Evolutionary conservation across 35 echinoderm and acorn worm genomes (phyloP).

Genomic region (Strongylocentrotus purpuratus): DNA sequence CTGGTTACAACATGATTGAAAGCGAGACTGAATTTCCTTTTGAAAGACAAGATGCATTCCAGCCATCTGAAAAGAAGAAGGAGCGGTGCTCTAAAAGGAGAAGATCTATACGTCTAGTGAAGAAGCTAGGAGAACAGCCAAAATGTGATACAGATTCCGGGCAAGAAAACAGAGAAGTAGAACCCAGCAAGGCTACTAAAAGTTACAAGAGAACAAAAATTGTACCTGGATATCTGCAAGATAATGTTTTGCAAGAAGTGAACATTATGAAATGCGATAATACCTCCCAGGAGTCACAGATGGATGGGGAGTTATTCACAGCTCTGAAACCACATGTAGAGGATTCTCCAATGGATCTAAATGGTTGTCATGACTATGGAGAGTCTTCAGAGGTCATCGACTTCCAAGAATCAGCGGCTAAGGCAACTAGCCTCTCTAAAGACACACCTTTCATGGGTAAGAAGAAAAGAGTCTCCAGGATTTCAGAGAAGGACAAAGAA

Average conservation of each 20-base stretch:
- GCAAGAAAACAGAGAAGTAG: background rate
- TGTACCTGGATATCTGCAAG: background rate
- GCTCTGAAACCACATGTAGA: background rate
- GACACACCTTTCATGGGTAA: constrained; percentile 12
- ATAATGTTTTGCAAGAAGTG: background rate
- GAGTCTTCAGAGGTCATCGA: background rate
- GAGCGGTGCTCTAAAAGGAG: background rate
- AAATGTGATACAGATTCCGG: background rate
- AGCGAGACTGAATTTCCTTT: background rate
- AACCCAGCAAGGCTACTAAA: background rate
- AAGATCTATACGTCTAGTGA: background rate
- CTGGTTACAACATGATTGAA: background rate
- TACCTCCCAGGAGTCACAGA: background rate
- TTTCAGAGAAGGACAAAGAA: constrained; percentile 38
- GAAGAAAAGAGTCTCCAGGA: constrained; percentile 31
- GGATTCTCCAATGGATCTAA: background rate
- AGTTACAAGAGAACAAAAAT: background rate
- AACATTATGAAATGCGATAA: background rate
- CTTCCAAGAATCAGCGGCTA: background rate
- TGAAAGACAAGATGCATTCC: background rate
- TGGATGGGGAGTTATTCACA: background rate
- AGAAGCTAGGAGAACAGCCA: background rate
- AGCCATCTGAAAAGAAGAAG: constrained; percentile 24
- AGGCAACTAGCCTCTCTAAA: background rate
- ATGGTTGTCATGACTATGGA: background rate